Conservation (phyloP, 1,140 invertebrate species). For the Fragariocoptes setiger region DNA sequence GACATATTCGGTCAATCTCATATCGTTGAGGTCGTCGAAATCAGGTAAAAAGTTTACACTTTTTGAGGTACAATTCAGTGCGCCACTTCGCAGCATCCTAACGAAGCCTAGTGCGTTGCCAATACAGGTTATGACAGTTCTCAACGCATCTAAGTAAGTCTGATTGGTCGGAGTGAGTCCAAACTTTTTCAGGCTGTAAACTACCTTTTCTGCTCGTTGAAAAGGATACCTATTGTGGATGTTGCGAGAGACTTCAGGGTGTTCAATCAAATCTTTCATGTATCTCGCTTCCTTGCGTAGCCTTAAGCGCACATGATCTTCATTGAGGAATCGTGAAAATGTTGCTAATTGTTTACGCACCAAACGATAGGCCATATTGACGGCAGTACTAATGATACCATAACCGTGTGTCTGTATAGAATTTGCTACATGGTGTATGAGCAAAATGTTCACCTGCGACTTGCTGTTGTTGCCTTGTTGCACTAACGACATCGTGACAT, state of each 20-base stretch:
- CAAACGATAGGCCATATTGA: slow-evolving; percentile 87
- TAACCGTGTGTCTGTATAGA: slow-evolving; percentile 88
- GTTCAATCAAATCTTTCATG: not conserved
- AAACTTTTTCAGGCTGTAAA: slow-evolving; percentile 58
- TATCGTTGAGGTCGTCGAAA: slow-evolving; percentile 27
- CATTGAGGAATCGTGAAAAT: slow-evolving; percentile 89
- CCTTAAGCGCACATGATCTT: slow-evolving; percentile 88
- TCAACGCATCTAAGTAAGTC: slow-evolving; percentile 63
- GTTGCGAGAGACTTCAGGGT: not conserved
- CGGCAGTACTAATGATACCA: slow-evolving; percentile 86
- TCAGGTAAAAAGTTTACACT: slow-evolving; percentile 63
- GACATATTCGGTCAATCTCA: slow-evolving; percentile 25
- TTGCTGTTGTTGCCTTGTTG: not conserved
- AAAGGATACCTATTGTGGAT: slow-evolving; percentile 26
- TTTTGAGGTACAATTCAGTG: slow-evolving; percentile 60
- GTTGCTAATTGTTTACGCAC: slow-evolving; percentile 66
- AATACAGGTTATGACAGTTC: slow-evolving; percentile 65
- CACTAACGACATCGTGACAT: slow-evolving; percentile 1
- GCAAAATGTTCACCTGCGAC: slow-evolving; percentile 62
- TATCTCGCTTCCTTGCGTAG: slow-evolving; percentile 18
- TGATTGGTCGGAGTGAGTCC: slow-evolving; percentile 44
- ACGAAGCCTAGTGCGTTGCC: slow-evolving; percentile 91
- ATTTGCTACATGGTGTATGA: slow-evolving; percentile 78
- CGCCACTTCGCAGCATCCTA: slow-evolving; percentile 65
- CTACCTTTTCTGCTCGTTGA: slow-evolving; percentile 76